Evolutionary conservation across 2,113 vertebrate species (phyloP).

Genomic region (Trinectes maculatus): DNA sequence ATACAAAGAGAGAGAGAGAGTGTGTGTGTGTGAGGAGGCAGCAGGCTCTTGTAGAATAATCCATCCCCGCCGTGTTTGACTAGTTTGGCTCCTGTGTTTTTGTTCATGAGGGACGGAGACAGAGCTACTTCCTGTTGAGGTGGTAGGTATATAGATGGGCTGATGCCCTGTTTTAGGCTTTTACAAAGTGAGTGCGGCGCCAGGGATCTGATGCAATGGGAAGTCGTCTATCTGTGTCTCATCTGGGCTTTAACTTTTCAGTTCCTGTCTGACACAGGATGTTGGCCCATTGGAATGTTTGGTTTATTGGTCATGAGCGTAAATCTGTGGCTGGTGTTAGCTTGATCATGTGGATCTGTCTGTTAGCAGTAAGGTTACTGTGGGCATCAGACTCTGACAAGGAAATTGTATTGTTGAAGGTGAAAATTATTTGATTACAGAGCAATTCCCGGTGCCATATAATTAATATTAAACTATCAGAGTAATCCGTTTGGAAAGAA

Average conservation of each 20-base stretch:
- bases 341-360: neutral
- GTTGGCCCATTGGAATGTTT: no score
- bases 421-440: neutral
- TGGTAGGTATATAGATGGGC: constrained; percentile 9
- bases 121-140: constrained; percentile 37
- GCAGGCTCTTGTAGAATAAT: constrained; percentile 10
- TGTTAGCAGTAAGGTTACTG: no score
- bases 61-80: constrained; percentile 14
- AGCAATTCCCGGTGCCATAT: neutral
- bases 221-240: constrained; percentile 42
- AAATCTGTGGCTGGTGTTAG: no score
- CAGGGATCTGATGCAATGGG: constrained; percentile 60
- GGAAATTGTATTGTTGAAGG: neutral
- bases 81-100: constrained; percentile 7
- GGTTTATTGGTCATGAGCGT: no score
- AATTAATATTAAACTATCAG: neutral
- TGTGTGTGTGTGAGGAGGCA: constrained; percentile 9
- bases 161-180: constrained; percentile 16
- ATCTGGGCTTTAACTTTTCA: neutral
- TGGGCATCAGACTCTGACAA: no score
- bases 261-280: no score
- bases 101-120: constrained; percentile 37
- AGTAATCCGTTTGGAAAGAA: neutral
- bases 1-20: no score
- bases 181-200: constrained; percentile 21